phyloP scores from a whole-genome alignment of 1,140 invertebrate species.

The Thereuonema tuberculata region DNA sequence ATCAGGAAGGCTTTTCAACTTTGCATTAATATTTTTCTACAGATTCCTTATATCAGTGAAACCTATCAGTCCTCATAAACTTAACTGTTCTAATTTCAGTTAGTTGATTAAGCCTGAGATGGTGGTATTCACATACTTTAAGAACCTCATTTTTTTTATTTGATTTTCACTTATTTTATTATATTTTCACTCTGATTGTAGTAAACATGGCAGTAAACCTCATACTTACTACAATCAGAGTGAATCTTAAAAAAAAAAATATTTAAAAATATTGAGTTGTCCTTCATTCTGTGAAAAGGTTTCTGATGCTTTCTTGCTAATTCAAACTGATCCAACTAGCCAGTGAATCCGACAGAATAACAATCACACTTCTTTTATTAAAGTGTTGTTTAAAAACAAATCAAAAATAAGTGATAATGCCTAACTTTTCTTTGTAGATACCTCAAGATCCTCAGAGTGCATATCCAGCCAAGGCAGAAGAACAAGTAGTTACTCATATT shows the following conservation, averaged over 20 bases:
- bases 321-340: neutral
- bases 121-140: no score
- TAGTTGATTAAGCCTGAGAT: no score
- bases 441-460: constrained; percentile 22
- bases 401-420: neutral
- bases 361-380: neutral
- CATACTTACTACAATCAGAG: no score
- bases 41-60: no score
- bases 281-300: neutral
- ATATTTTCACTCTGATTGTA: no score
- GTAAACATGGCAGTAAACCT: no score
- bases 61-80: no score
- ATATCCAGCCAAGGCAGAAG: constrained; percentile 24
- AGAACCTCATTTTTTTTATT: no score
- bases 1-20: no score
- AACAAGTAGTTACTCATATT: constrained; percentile 30
- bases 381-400: neutral
- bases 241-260: neutral
- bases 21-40: no score
- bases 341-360: neutral
- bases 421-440: constrained; percentile 20
- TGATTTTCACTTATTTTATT: no score
- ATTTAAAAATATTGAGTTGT: neutral
- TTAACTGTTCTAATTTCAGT: no score
- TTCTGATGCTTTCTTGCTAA: neutral